Evolutionary conservation across 2,888 invertebrate species (phyloP), one percentile per base, ranked within the genome.

Genomic region (Hypomecis punctinalis): DNA sequence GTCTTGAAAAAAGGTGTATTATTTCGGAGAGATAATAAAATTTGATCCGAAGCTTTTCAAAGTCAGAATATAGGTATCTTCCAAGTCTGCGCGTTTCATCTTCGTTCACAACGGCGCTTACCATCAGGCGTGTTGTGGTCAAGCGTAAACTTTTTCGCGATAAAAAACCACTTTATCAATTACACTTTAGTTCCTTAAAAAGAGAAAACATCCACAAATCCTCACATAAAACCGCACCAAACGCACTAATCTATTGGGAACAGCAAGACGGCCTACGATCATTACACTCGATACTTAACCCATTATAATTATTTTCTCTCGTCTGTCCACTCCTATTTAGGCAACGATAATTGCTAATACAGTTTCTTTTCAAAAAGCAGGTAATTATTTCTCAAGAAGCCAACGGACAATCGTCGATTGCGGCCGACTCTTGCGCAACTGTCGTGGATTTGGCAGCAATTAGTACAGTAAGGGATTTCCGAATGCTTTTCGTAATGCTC

Each of bases 391-490:
- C 74, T 63, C 61, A 74, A 77, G 65, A 71, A 63, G 69, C 68
- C 72, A 67, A 69, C 69, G 65, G 59, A 68, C 70, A 68, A 67
- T 61, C 68, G 68, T 71, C 72, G 71, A 74, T 82, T 78, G 71
- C 76, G 73, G 70, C 75, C 53, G 45, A 52, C 52, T 13, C 69
- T 81, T 81, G 68, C 69, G 67, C 72, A 79, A 66, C 53, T 67
- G 60, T 68, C 69, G 76, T 77, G 81, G 82, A 86, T 86, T 84
- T 80, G 77, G 73, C 70, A 73, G 79, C 80, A 83, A 85, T 85
- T 84, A 85, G 81, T 81, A 71, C 76, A 76, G 74, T 76, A 80
- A 78, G 79, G 81, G 78, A 68, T 80, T 79, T 76, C 76, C 72
- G 73, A 69, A 73, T 75, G 77, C 79, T 77, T 81, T 82, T 76